Evolutionary conservation across 2,888 invertebrate species (phyloP), one percentile per base, ranked within the genome.

Genomic region (Epsilonema sp.): DNA sequence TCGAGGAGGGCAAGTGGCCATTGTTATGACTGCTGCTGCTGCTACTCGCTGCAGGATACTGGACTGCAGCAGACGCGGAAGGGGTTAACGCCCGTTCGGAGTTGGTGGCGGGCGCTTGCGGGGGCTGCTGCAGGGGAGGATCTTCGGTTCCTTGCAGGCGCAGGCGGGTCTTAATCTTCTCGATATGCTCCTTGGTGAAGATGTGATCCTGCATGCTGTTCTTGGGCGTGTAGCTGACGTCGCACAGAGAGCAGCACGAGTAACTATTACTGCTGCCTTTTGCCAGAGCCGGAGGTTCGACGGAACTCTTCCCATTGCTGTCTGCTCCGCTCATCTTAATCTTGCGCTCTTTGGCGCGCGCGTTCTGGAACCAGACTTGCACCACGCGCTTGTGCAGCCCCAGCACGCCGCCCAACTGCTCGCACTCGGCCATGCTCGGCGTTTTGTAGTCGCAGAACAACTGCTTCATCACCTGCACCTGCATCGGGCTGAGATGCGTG

Each of bases 401-500:
- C 59, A 92, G 87, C 67, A 87, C 86, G 46, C 80, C 75, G 37
- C 90, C 90, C 53, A 92, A 75, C 74, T 82, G 79, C 68, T 90
- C 89, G 68, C 92, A 94, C 70, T 94, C 90, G 26, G 83, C 80
- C 89, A 92, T 90, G 42, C 89, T 89, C 22, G 92, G 92, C 45
- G 90, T 90, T 71, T 90, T 90, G 72, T 90, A 90, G 67, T 90
- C 89, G 58, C 74, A 72, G 70, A 92, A 94, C 54, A 94, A 73
- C 51, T 79, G 78, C 70, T 90, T 90, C 86, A 94, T 89, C 53
- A 90, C 80, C 70, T 86, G 82, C 42, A 90, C 83, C 60, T 72
- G 71, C 46, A 71, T 57, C 47, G 70, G 71, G 42, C 73, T 73
- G 84, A 92, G 86, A 71, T 90, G 90, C 16, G 92, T 92, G 53